Conservation (phyloP, 1,140 invertebrate species). For the Hormaphis cornu region DNA sequence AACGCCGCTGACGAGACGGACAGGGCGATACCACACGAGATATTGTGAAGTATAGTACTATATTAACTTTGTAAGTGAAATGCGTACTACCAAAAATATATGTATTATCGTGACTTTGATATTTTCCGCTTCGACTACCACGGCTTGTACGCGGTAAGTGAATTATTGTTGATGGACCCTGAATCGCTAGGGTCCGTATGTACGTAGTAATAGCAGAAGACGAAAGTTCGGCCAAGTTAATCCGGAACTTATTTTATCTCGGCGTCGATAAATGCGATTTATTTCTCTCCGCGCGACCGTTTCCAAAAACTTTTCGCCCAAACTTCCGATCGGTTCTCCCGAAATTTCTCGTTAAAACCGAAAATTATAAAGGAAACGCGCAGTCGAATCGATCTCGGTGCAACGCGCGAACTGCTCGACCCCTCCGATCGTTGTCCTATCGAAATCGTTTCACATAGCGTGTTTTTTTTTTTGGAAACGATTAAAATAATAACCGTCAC, state of each 20-base stretch:
- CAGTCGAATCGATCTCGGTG: too few species aligned
- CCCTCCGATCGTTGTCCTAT: too few species aligned
- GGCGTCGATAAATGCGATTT: slow-evolving; percentile 11
- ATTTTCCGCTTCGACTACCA: slow-evolving; percentile 1
- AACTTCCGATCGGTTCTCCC: background rate
- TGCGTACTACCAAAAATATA: background rate
- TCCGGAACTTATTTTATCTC: slow-evolving; percentile 11
- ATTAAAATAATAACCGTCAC: too few species aligned
- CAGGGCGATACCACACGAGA: too few species aligned
- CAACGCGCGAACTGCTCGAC: too few species aligned
- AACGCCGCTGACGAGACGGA: too few species aligned
- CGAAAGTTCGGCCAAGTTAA: slow-evolving; percentile 15
- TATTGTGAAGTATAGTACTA: too few species aligned
- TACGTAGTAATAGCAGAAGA: background rate
- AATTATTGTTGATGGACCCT: background rate
- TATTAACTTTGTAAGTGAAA: background rate
- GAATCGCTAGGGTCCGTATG: background rate
- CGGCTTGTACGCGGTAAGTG: background rate
- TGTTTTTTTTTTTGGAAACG: too few species aligned
- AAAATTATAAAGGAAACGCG: background rate
- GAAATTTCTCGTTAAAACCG: background rate
- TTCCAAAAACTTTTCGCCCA: background rate
- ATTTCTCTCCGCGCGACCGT: background rate
- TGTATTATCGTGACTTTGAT: too few species aligned
- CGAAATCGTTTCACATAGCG: too few species aligned